phyloP scores from a whole-genome alignment of 2,113 vertebrate genomes.

The Rhea americana region DNA sequence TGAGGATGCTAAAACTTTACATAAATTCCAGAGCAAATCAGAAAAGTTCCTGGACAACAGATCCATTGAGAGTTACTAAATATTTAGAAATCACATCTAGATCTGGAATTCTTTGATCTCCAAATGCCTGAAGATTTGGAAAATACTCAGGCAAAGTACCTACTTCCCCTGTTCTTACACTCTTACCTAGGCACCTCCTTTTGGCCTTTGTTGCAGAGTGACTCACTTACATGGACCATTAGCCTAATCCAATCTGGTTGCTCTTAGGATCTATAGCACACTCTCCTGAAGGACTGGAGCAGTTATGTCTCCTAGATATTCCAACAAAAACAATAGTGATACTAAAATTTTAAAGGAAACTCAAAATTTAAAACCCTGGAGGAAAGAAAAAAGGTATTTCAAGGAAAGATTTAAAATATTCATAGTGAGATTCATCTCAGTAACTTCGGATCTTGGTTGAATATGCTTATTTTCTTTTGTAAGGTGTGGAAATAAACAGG shows the following conservation, averaged over 20 bases:
- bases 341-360: background rate
- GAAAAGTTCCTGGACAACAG: background rate
- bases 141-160: background rate
- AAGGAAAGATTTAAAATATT: background rate
- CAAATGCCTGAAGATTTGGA: fast-evolving
- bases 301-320: background rate
- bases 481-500: background rate
- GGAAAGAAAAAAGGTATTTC: background rate
- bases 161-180: background rate
- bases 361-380: background rate
- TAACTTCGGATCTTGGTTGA: background rate
- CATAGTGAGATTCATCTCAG: background rate
- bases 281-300: background rate
- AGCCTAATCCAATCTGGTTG: background rate
- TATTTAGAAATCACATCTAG: background rate
- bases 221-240: background rate
- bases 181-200: background rate
- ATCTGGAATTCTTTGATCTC: background rate
- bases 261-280: background rate
- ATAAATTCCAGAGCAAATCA: background rate
- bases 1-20: background rate
- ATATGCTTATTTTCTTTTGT: background rate
- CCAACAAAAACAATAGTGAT: background rate
- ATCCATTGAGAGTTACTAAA: background rate
- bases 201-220: background rate